phyloP scores from a whole-genome alignment of 2,797 vertebrate species.

The Hippopotamyrus pictus region DNA sequence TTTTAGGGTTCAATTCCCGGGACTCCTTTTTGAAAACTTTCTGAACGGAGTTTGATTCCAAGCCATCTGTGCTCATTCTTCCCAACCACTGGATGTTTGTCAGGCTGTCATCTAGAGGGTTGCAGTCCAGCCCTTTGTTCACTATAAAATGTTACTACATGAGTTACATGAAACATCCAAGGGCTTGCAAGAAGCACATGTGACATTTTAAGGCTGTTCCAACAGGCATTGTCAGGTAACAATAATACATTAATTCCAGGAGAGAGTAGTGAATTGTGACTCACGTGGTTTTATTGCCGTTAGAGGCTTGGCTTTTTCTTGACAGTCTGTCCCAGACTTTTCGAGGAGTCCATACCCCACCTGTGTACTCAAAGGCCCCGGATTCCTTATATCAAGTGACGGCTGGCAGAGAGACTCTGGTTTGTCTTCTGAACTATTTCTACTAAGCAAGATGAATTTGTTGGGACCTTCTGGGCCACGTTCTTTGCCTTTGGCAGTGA shows the following conservation, averaged over 20 bases:
- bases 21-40: constrained; percentile 67
- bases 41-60: constrained; percentile 54
- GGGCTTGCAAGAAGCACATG: not conserved
- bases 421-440: constrained; percentile 37
- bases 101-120: constrained; percentile 74
- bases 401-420: constrained; percentile 24
- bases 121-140: constrained; percentile 49
- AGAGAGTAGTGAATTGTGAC: constrained; percentile 13
- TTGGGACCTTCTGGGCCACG: constrained; percentile 73
- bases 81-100: constrained; percentile 88
- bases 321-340: not conserved
- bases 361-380: constrained; percentile 12
- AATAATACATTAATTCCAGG: not conserved
- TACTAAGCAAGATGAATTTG: constrained; percentile 86
- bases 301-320: constrained; percentile 33
- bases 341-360: constrained; percentile 17
- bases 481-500: constrained; percentile 83
- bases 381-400: constrained; percentile 15
- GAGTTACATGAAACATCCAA: not conserved
- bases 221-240: not conserved
- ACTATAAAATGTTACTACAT: constrained; percentile 34
- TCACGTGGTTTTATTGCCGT: constrained; percentile 47
- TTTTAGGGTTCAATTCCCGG: constrained; percentile 17
- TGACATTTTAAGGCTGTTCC: not conserved
- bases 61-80: constrained; percentile 65